Percentiles rank a stretch among this genome's conserved stretches.
Conservation (phyloP, 2,888 invertebrate genomes). For the Dolichopus griseipennis region DNA sequence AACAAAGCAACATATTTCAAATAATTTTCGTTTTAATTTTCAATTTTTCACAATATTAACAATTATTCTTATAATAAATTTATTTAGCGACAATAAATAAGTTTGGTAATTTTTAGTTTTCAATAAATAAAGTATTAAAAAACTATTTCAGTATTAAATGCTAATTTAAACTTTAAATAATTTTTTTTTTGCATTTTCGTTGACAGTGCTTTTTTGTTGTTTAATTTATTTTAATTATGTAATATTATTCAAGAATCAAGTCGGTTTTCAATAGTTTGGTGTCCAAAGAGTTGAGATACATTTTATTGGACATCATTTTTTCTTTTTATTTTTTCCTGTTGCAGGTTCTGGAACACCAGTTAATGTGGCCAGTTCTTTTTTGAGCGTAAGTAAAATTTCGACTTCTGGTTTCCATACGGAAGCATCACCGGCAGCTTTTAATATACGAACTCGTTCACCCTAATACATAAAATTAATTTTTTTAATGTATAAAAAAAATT, state of each 20-base stretch:
- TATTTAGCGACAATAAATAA: not conserved
- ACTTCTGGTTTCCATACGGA: conserved; percentile 71
- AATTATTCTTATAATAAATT: not conserved
- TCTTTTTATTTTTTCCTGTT: conserved; percentile 35
- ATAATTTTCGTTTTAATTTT: conserved; percentile 7
- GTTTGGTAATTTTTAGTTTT: not conserved
- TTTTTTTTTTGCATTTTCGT: conserved; percentile 8
- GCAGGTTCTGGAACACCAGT: conserved; percentile 27
- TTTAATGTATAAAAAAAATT: no score
- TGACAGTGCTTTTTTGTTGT: conserved; percentile 18
- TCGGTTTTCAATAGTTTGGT: conserved; percentile 23
- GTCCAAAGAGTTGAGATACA: conserved; percentile 25
- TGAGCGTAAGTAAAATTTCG: conserved; percentile 58
- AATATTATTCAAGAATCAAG: conserved; percentile 12
- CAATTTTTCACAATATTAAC: not conserved
- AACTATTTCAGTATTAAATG: not conserved
- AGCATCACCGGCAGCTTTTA: conserved; percentile 70
- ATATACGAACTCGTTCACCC: conserved; percentile 61
- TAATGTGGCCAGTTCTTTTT: conserved; percentile 52
- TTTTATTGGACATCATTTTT: conserved; percentile 30
- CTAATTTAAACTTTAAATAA: not conserved
- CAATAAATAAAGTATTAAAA: not conserved
- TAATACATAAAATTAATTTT: conserved; percentile 16
- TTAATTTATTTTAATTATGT: conserved; percentile 10
- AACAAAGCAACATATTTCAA: no score